Evolutionary conservation across 1,140 invertebrate species (phyloP).

Genomic region (Psilanteris sp.): DNA sequence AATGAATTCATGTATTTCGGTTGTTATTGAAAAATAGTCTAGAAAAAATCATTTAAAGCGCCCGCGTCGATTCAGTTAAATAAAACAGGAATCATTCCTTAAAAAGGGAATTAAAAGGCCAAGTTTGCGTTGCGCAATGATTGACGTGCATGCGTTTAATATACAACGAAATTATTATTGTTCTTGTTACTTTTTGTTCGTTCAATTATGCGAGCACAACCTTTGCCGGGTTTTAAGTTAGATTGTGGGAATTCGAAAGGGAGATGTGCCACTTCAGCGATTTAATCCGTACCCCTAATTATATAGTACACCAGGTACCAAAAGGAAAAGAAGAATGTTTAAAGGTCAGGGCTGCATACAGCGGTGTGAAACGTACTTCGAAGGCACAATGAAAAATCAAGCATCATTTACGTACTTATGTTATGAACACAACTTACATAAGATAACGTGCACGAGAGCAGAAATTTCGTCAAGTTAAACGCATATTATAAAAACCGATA

Average conservation of each 20-base stretch:
- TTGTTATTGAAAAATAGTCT: no score
- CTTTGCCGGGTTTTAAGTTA: slow-evolving; percentile 34
- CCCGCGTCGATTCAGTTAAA: no score
- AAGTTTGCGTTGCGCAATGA: no score
- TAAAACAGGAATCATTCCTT: no score
- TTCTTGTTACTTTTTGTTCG: no score
- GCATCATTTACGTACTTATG: slow-evolving; percentile 29
- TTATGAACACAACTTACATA: slow-evolving; percentile 22
- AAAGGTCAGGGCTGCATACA: slow-evolving; percentile 62
- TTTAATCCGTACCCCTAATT: slow-evolving; percentile 66
- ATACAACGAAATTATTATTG: no score
- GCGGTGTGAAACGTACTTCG: slow-evolving; percentile 51
- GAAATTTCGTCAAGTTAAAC: slow-evolving; percentile 12
- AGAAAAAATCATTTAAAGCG: no score
- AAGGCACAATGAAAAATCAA: slow-evolving; percentile 65
- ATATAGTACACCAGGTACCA: slow-evolving; percentile 67
- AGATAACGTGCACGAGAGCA: slow-evolving; percentile 3
- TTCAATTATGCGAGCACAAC: no score
- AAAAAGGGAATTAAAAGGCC: no score
- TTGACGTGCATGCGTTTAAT: no score
- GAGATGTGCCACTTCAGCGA: slow-evolving; percentile 46
- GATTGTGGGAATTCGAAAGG: slow-evolving; percentile 51
- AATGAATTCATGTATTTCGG: no score
- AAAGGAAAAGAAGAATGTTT: slow-evolving; percentile 58
- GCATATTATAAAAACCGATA: slow-evolving; percentile 36